Evolutionary conservation across 2,888 invertebrate species (phyloP).

Genomic region (Vesta saturnalis): DNA sequence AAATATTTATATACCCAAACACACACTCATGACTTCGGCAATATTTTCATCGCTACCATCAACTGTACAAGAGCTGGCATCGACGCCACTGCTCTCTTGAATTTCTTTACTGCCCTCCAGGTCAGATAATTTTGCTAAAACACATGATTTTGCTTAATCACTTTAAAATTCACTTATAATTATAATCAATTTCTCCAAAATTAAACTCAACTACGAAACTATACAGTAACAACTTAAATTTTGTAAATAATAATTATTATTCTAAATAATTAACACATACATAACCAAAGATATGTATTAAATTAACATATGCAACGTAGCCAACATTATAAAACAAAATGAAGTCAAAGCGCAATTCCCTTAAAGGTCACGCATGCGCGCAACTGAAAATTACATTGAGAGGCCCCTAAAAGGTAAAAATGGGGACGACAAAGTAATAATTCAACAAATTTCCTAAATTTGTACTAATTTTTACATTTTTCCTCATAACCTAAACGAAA

Average conservation of each 20-base stretch:
- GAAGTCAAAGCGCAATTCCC: conserved; percentile 19
- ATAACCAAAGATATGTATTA: neutral
- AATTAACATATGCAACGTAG: neutral
- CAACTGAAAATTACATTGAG: conserved; percentile 25
- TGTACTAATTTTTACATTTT: neutral
- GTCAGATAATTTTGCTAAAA: conserved; percentile 50
- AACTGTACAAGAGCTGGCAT: conserved; percentile 42
- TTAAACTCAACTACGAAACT: neutral
- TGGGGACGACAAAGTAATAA: neutral
- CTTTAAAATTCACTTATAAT: conserved; percentile 1
- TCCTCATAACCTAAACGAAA: neutral
- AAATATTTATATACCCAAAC: conserved; percentile 50
- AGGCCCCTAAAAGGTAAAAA: conserved; percentile 58
- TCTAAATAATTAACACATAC: neutral
- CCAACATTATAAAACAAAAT: neutral
- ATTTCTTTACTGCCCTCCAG: conserved; percentile 53
- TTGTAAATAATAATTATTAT: neutral
- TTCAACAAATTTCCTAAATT: neutral
- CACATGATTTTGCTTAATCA: conserved; percentile 14
- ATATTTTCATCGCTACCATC: conserved; percentile 47
- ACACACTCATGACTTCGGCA: conserved; percentile 58
- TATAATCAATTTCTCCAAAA: neutral
- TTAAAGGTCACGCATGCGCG: conserved; percentile 59
- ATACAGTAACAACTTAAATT: neutral
- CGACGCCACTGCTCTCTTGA: conserved; percentile 55